phyloP scores from a whole-genome alignment of 2,888 invertebrate species.

The Drosophila recens region DNA sequence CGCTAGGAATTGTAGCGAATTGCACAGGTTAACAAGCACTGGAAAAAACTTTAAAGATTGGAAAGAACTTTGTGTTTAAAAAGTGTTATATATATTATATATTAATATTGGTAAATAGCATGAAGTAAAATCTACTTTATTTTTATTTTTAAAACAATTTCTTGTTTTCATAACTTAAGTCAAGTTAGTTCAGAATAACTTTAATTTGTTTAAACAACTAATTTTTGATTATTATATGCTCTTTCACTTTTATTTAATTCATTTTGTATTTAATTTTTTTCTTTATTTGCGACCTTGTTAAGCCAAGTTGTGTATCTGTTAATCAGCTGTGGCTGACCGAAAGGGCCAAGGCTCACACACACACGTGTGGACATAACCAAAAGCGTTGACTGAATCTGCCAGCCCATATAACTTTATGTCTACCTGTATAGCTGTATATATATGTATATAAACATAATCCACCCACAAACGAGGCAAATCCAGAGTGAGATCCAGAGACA shows the following conservation, averaged over 20 bases:
- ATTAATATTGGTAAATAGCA: too few relatives aligned
- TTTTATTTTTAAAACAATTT: too few relatives aligned
- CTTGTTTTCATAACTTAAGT: too few relatives aligned
- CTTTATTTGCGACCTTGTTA: neutral
- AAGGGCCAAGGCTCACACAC: constrained; percentile 3
- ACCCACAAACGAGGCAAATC: constrained; percentile 22
- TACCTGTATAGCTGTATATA: constrained; percentile 16
- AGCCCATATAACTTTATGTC: constrained; percentile 72
- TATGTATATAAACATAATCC: constrained; percentile 42
- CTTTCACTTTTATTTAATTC: neutral
- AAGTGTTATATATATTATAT: too few relatives aligned
- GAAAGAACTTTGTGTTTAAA: too few relatives aligned
- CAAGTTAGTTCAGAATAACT: too few relatives aligned
- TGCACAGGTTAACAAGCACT: too few relatives aligned
- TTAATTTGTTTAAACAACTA: too few relatives aligned
- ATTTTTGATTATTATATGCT: neutral
- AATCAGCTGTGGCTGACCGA: constrained; percentile 43
- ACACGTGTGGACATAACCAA: constrained; percentile 44
- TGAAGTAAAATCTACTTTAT: too few relatives aligned
- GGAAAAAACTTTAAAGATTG: too few relatives aligned
- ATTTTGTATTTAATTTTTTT: neutral
- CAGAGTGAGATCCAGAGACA: constrained; percentile 8
- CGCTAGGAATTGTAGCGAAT: too few relatives aligned
- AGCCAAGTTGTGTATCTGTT: constrained; percentile 36
- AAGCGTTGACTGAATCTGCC: constrained; percentile 77